Base-by-base conservation (phyloP, 1,140 invertebrate species). In the Sminthurinus signatus region DNA sequence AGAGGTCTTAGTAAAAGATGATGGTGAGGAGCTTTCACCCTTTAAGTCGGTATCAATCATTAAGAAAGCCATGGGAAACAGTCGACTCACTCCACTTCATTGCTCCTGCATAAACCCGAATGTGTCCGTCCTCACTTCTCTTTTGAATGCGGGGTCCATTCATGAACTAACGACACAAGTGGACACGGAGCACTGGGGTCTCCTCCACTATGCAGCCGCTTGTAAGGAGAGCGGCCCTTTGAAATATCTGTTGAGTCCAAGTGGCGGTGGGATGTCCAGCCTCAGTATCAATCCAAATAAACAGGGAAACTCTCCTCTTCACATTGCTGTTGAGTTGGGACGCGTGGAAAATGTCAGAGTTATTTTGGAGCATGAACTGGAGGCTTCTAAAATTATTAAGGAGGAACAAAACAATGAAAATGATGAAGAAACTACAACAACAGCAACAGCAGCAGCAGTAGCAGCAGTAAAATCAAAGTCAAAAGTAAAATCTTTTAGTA, bases 31-130 rank as follows among this genome's bases (percentile, higher is more conserved):
- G 75, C 52, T 73, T 77, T 23, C 72, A 59, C 55, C 72, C 31
- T 74, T 78, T 46, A 75, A 75, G 51, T 58, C 75, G 15, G 74
- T 74, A 21, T 80, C 79, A 29, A 76, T 80, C 2, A 73, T 72
- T 12, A 81, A 80, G 65, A 80, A 77, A 63, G 69, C 75, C 17
- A 69, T 68, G 56, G 64, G 72, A 29, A 62, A 65, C 29, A 17
- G n/a, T 12, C 60, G 78, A 74, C 75, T 82, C 15, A 81, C 80
- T 19, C 81, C 81, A 5, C 61, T 82, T 2, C 81, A 82, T 71
- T 80, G 78, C 72, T 80, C 81, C 25, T 78, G 78, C 17, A 80
- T 82, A 60, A 82, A 82, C 71, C 81, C 81, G 14, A 80, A 81
- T 72, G 72, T 75, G 1, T 75, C 77, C 43, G 79, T 80, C 58